These are phyloP conservation scores for Aix galericulata DNA, from an alignment of 2,113 vertebrate genomes.

Conservation along the genomic window DNA sequence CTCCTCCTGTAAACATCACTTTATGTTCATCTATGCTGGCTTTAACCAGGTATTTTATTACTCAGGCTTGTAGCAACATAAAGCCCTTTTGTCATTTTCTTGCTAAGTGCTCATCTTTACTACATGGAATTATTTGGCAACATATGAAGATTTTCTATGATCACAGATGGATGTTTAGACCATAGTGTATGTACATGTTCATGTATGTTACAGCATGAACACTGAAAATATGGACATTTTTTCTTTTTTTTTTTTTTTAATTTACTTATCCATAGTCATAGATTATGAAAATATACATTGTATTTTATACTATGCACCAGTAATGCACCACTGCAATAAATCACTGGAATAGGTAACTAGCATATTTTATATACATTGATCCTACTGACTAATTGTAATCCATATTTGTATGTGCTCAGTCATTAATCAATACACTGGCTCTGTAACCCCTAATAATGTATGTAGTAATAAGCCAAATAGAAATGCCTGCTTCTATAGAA, in stretches of 20 bases:
- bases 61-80: not conserved
- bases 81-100: not conserved
- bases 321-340: not conserved
- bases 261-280: not conserved
- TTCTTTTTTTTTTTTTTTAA: too few species aligned
- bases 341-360: not conserved
- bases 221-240: not conserved
- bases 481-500: not conserved
- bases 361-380: not conserved
- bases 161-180: not conserved
- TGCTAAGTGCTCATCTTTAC: not conserved
- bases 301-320: not conserved
- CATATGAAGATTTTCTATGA: not conserved
- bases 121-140: not conserved
- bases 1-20: not conserved
- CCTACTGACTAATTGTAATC: not conserved
- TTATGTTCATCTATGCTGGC: not conserved
- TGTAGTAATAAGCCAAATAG: not conserved
- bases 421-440: not conserved
- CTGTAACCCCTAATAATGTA: not conserved
- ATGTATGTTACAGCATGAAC: not conserved
- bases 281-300: not conserved
- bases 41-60: not conserved
- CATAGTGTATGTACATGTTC: not conserved
- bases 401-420: not conserved